phyloP scores from a whole-genome alignment of 2,888 invertebrate species.

The Thereva unica region DNA sequence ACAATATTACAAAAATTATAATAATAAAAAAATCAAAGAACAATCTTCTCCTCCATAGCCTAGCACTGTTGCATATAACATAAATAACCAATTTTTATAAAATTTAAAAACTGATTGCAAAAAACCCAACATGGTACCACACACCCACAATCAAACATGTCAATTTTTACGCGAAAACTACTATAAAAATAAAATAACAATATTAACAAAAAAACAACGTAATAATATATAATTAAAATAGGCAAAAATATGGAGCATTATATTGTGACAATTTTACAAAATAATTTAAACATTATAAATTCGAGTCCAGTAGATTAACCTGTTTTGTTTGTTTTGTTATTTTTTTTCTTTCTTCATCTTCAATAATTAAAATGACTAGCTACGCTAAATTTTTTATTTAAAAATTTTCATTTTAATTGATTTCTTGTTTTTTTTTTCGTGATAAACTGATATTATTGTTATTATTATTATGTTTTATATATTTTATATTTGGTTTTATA shows the following conservation, averaged over 20 bases:
- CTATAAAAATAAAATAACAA: conserved; percentile 2
- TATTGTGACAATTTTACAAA: conserved; percentile 1
- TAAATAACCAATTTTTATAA: no score
- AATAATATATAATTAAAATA: conserved; percentile 1
- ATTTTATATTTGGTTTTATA: conserved; percentile 4
- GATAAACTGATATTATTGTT: conserved; percentile 3
- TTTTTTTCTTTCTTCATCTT: conserved; percentile 9
- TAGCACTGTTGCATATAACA: no score
- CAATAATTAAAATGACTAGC: conserved; percentile 39
- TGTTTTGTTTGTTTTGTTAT: conserved; percentile 10
- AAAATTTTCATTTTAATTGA: conserved; percentile 26
- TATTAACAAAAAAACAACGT: no score
- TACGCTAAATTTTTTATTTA: conserved; percentile 24
- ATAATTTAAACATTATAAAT: conserved; percentile 32
- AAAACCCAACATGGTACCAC: no score
- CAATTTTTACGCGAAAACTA: not conserved
- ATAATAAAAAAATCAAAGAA: no score
- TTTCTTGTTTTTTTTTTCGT: conserved; percentile 20
- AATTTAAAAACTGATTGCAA: no score
- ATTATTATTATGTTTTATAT: conserved; percentile 15
- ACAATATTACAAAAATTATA: no score
- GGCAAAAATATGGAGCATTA: conserved; percentile 3
- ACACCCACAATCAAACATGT: no score
- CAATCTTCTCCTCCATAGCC: no score
- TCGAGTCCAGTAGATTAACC: conserved; percentile 36